These are phyloP conservation scores for Papilio demoleus DNA, from an alignment of 2,888 invertebrate genomes.

Conservation along the genomic window DNA sequence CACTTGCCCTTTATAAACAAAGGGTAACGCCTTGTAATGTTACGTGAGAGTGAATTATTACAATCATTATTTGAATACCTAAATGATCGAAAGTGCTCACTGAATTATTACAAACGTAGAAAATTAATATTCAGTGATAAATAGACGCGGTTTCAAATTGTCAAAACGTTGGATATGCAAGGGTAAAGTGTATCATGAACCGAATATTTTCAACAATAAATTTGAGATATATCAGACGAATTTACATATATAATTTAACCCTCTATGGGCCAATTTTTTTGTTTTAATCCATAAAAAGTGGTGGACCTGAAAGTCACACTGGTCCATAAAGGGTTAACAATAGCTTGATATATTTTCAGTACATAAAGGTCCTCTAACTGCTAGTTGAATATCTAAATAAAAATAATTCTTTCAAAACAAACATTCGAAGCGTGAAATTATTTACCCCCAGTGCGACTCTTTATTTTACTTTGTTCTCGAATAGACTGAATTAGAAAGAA, in stretches of 20 bases:
- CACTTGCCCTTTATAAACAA: constrained; percentile 46
- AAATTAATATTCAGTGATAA: not conserved
- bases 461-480: constrained; percentile 27
- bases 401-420: constrained; percentile 28
- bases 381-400: constrained; percentile 7
- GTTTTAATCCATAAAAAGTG: too few relatives aligned
- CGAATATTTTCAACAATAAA: too few relatives aligned
- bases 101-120: constrained; percentile 5
- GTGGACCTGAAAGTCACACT: too few relatives aligned
- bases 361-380: constrained; percentile 2
- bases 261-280: too few relatives aligned
- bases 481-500: constrained; percentile 39
- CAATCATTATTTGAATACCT: constrained; percentile 19
- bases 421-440: constrained; percentile 38
- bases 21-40: constrained; percentile 44
- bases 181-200: too few relatives aligned
- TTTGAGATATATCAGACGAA: not conserved
- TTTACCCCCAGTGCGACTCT: constrained; percentile 35
- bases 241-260: not conserved
- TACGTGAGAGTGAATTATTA: constrained; percentile 42
- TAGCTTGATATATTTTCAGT: not conserved
- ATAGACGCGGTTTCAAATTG: not conserved
- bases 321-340: too few relatives aligned
- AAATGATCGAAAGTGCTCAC: constrained; percentile 5
- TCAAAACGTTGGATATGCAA: too few relatives aligned